Evolutionary conservation across 1,140 invertebrate species (phyloP), one percentile per base, ranked within the genome.

Genomic region (Dryas iulia): DNA sequence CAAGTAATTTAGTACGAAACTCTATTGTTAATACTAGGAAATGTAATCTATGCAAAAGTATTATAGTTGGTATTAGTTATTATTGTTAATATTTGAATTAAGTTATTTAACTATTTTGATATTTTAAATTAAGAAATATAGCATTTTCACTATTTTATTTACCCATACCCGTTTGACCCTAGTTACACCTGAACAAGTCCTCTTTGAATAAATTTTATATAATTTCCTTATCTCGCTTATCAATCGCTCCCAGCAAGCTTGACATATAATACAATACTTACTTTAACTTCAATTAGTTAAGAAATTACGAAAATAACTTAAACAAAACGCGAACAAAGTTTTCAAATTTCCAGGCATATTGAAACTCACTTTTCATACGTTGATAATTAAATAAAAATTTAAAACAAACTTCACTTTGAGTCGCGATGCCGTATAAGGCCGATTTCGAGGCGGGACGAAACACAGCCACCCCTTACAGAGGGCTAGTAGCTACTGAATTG

Each of bases 401-500:
- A 64, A 65, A 69, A 69, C 26, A 72, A 72, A 72, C 66, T 69
- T 69, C 66, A 72, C 71, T 69, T 60, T 57, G 61, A 21, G 47
- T 57, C 57, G 47, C 56, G 67, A 58, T 30, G 59, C 35, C 30
- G 58, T 64, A 8, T 47, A 47, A 21, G 53, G 26, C 35, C 67
- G 67, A 25, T 26, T 35, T 14, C 14, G 59, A 56, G 60, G 35
- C 47, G 52, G 23, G 33, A 39, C 53, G 66, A 58, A 69, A 73
- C 79, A 77, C 84, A 73, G 79, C 83, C 83, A 76, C 74, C 86
- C 86, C 82, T 61, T 57, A 61, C 71, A 69, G 72, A 82, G 81
- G 83, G 80, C 79, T 76, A 69, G 68, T 65, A 82, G 81, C 80
- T 82, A 90, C 87, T 90, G 83, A 82, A 82, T 75, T 76, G 76